Conservation (phyloP, 2,113 vertebrate species). For the Aramus guarauna region DNA sequence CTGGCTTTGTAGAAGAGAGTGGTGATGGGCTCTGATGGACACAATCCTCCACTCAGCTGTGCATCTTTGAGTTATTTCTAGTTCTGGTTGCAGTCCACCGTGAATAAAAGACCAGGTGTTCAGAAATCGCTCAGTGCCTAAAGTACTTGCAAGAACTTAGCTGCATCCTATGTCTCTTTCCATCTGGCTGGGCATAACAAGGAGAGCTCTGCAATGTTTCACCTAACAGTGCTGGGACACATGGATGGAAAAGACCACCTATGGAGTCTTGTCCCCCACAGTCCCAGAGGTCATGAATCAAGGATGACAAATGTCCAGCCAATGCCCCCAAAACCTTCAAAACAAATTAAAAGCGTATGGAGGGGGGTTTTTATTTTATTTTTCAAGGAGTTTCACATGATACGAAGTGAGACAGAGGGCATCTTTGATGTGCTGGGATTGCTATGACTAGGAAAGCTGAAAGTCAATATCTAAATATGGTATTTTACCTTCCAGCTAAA, state of each 20-base stretch:
- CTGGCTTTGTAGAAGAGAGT: not conserved
- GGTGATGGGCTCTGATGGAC: not conserved
- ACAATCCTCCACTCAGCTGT: not conserved
- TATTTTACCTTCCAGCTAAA: not conserved
- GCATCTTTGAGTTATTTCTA: not conserved
- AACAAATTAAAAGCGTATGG: not conserved
- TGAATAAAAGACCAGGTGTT: not conserved
- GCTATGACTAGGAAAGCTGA: not conserved
- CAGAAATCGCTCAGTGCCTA: accelerated
- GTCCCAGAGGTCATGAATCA: not conserved
- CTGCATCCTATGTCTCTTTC: not conserved
- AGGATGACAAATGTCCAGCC: not conserved
- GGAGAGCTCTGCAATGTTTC: not conserved
- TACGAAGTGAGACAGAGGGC: not conserved
- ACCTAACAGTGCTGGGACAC: not conserved
- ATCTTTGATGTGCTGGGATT: not conserved
- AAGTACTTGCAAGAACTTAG: not conserved
- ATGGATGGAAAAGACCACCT: not conserved
- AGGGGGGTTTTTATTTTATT: not conserved
- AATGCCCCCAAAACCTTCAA: not conserved
- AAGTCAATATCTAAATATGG: not conserved
- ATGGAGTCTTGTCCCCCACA: not conserved
- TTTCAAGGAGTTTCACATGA: not conserved
- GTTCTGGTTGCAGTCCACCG: not conserved
- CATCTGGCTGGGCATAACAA: not conserved